Conservation (phyloP, 2,113 vertebrate species). For the Pteropus alecto region DNA sequence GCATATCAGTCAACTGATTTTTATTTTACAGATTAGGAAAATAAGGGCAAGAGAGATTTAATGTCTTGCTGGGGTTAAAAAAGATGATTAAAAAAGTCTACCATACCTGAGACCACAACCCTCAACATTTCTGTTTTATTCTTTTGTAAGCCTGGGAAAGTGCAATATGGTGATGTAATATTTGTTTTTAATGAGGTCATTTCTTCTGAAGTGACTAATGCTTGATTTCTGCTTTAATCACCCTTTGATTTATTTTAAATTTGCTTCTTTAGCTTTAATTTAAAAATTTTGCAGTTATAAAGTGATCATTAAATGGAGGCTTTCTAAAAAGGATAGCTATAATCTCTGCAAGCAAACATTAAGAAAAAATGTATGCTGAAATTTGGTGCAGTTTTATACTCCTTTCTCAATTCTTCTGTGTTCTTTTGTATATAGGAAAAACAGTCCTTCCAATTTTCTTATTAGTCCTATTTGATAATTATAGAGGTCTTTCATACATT, state of each 20-base stretch:
- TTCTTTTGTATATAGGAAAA: neutral
- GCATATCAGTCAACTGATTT: neutral
- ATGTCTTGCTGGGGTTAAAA: neutral
- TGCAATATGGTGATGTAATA: neutral
- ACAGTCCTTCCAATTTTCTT: neutral
- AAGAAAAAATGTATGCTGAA: neutral
- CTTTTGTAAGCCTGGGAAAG: neutral
- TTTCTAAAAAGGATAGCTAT: neutral
- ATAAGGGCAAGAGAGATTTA: neutral
- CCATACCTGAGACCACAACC: neutral
- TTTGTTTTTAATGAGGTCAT: neutral
- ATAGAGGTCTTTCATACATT: neutral
- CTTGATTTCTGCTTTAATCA: neutral
- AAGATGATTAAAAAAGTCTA: neutral
- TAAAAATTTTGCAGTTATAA: neutral
- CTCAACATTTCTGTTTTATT: neutral
- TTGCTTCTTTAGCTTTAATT: slow-evolving; percentile 8
- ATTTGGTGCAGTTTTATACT: neutral
- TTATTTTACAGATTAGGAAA: neutral
- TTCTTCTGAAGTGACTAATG: neutral
- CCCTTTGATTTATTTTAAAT: slow-evolving; percentile 16
- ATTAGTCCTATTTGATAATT: neutral
- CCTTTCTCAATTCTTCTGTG: neutral
- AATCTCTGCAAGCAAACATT: neutral
- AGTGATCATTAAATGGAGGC: neutral